Conservation (phyloP, 2,888 invertebrate species). For the Orthosia gracilis region DNA sequence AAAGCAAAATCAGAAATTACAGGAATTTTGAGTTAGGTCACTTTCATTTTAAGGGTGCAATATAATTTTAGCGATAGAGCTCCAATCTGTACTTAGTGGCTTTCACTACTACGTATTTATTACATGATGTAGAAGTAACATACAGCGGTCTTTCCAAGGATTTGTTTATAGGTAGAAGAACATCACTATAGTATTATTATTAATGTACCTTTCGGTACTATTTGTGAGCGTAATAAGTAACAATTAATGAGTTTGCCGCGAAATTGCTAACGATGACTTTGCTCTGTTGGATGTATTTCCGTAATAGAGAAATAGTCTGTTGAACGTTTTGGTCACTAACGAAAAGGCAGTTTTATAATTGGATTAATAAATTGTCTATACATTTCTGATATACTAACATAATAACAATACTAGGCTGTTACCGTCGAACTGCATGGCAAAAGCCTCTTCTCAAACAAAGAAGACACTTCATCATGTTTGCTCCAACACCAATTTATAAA, state of each 20-base stretch:
- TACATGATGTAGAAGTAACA: neutral
- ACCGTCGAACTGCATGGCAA: neutral
- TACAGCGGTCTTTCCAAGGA: neutral
- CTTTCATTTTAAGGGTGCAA: too few relatives aligned
- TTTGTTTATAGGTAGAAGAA: too few relatives aligned
- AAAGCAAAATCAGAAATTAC: too few relatives aligned
- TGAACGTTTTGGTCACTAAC: neutral
- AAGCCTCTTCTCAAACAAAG: neutral
- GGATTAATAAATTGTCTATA: neutral
- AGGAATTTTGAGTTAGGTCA: too few relatives aligned
- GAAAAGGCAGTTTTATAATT: neutral
- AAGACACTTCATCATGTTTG: too few relatives aligned
- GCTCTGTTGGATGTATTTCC: neutral
- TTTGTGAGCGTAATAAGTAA: neutral
- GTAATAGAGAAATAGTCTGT: neutral
- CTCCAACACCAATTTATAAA: neutral
- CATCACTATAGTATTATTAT: too few relatives aligned
- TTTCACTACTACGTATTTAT: neutral
- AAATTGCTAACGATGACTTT: neutral
- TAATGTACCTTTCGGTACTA: neutral
- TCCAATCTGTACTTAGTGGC: constrained; percentile 17
- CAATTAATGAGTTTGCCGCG: neutral
- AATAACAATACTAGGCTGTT: too few relatives aligned
- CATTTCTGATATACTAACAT: neutral
- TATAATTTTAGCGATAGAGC: constrained; percentile 32